Conservation (phyloP, 2,797 vertebrate species). For the Muscicapa striata region DNA sequence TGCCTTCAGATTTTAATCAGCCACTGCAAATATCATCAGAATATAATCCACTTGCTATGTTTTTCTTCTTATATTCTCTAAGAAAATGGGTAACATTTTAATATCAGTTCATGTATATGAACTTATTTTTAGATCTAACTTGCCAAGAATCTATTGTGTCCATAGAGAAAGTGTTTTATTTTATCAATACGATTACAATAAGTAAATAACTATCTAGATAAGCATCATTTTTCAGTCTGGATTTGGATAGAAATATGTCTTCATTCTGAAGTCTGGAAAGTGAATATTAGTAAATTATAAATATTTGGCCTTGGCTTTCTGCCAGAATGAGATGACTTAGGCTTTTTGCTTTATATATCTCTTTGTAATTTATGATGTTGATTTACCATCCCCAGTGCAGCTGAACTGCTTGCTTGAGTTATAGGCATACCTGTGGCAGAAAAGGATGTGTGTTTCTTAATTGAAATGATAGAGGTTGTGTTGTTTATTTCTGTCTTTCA, state of each 20-base stretch:
- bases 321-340: not conserved
- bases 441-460: not conserved
- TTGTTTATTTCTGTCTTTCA: not conserved
- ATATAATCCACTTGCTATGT: not conserved
- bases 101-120: not conserved
- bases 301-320: not conserved
- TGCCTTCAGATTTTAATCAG: slow-evolving; percentile 24
- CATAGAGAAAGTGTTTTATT: not conserved
- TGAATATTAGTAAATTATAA: not conserved
- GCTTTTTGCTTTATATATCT: not conserved
- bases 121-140: not conserved
- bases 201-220: not conserved
- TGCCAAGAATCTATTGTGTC: not conserved
- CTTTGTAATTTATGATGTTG: not conserved
- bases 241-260: not conserved
- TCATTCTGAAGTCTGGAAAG: not conserved
- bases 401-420: not conserved
- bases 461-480: not conserved
- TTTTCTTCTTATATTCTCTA: not conserved
- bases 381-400: not conserved
- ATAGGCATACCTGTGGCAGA: not conserved
- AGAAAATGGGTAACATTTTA: not conserved
- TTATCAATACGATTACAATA: not conserved
- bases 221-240: not conserved
- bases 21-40: not conserved